Evolutionary conservation across 1,140 invertebrate genomes (phyloP).

Genomic region (Panagrolaimus sp.): DNA sequence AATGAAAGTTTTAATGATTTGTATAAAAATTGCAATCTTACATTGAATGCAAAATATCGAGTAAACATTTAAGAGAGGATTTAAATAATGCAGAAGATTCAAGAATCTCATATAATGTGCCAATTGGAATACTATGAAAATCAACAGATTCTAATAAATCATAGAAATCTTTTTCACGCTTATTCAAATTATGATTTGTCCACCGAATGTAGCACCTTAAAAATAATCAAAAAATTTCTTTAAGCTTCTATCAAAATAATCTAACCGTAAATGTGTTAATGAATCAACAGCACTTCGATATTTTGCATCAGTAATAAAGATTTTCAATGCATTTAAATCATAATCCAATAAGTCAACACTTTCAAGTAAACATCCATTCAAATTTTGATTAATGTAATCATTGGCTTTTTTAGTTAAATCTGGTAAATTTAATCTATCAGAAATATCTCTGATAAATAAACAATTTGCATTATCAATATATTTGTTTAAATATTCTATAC

Average conservation of each 20-base stretch:
- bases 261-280: slow-evolving; percentile 46
- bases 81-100: slow-evolving; percentile 61
- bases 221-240: slow-evolving; percentile 37
- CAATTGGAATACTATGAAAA: not conserved
- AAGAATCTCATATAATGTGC: slow-evolving; percentile 19
- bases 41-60: slow-evolving; percentile 65
- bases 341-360: slow-evolving; percentile 50
- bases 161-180: slow-evolving; percentile 63
- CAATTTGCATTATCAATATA: slow-evolving; percentile 68
- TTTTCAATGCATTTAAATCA: slow-evolving; percentile 30
- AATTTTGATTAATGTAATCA: slow-evolving; percentile 63
- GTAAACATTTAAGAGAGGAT: slow-evolving; percentile 63
- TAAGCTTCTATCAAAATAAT: slow-evolving; percentile 57
- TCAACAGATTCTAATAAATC: slow-evolving; percentile 61
- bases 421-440: slow-evolving; percentile 64
- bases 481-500: slow-evolving; percentile 67
- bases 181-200: slow-evolving; percentile 62
- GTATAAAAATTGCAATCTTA: slow-evolving; percentile 62
- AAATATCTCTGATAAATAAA: slow-evolving; percentile 64
- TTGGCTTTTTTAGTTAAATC: slow-evolving; percentile 62
- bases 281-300: slow-evolving; percentile 32
- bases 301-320: slow-evolving; percentile 49
- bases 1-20: not conserved
- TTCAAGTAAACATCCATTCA: slow-evolving; percentile 61
- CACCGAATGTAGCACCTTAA: slow-evolving; percentile 64